Evolutionary conservation across 2,888 invertebrate genomes (phyloP).

Genomic region (Tipula unca): DNA sequence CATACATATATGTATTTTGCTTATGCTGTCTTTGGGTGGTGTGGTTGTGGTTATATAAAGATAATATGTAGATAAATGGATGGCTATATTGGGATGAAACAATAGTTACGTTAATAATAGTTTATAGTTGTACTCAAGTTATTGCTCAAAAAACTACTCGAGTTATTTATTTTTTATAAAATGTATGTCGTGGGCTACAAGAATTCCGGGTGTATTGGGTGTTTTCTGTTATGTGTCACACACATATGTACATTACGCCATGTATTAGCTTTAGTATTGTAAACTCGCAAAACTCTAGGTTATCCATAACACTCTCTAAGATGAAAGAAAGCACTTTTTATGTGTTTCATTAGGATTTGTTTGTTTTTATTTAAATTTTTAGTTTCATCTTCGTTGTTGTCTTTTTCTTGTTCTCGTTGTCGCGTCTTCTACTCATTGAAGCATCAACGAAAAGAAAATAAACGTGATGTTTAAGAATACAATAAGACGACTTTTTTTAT

Average conservation of each 20-base stretch:
- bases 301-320: background rate
- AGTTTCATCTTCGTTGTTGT: background rate
- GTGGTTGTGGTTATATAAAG: background rate
- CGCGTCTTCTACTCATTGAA: background rate
- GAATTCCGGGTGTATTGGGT: background rate
- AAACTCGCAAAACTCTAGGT: too few relatives aligned
- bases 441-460: background rate
- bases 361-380: conserved; percentile 9
- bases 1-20: too few relatives aligned
- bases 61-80: background rate
- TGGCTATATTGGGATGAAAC: conserved; percentile 3
- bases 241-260: too few relatives aligned
- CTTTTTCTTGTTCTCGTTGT: background rate
- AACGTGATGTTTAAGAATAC: background rate
- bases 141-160: too few relatives aligned
- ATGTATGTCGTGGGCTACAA: background rate
- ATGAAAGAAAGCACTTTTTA: background rate
- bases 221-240: background rate
- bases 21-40: background rate
- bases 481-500: background rate
- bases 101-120: too few relatives aligned
- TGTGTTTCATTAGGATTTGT: background rate
- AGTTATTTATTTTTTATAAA: too few relatives aligned
- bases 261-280: too few relatives aligned
- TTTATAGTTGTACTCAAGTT: too few relatives aligned